Evolutionary conservation across 2,888 invertebrate genomes (phyloP), one percentile per base, ranked within the genome.

Genomic region (Oxyteleia sp.): DNA sequence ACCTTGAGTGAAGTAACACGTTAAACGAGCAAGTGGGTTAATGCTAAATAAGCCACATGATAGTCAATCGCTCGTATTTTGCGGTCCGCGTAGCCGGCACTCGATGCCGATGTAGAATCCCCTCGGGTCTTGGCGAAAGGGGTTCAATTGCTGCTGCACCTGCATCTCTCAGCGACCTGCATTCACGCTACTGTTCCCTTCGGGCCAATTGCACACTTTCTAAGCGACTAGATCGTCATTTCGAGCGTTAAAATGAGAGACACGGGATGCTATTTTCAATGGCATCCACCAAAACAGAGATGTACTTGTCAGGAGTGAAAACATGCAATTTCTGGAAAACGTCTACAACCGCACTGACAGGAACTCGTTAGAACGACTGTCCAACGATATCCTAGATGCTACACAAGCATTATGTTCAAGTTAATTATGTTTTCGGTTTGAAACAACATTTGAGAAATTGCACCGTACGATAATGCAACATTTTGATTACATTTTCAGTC

Each of bases 171-270:
- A 75, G 79, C 84, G 79, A 82, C 84, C 82, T 84, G 84, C 82
- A 82, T 84, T 75, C 75, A 38, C 84, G 80, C 84, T 79, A 76
- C 84, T 76, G 75, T 84, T 81, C 84, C 84, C 80, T 80, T 80
- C 80, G 72, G 80, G 84, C 84, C 84, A 84, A 80, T 84, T 80
- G 84, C 84, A 84, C 84, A 84, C 84, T 80, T 84, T 84, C 84
- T 84, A 84, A 84, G 76, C 71, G 76, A 80, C 80, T 80, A 76
- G 64, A 68, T 76, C 84, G 80, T 80, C 76, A 72, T 76, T 80
- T 80, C 47, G 64, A 79, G 59, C 72, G 78, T 26, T 53, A 64
- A 13, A 72, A 74, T 47, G 23, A 55, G 57, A 68, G 74, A 71
- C 43, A 13, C 55, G 41, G 18, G 43, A 71, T 29, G 69, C 74